These are phyloP conservation scores for Drosophila erecta DNA, from an alignment of 1,140 invertebrate species.

Conservation along the genomic window DNA sequence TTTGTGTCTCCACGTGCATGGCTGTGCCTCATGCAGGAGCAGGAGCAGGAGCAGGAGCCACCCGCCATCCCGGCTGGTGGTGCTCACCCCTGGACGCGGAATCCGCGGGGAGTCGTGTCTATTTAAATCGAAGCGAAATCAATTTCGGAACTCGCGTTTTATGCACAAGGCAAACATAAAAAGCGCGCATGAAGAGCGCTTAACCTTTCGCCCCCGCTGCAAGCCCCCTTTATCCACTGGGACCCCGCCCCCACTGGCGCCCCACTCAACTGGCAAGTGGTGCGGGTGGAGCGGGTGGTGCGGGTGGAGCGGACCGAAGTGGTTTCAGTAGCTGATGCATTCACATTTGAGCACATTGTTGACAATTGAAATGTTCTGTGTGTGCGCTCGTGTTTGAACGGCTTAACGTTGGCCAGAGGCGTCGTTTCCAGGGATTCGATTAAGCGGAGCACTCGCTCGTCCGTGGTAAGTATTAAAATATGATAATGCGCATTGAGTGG, in stretches of 20 bases:
- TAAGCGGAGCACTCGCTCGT: background rate
- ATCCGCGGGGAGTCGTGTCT: conserved; percentile 53
- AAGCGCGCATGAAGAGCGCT: conserved; percentile 71
- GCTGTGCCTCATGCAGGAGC: conserved; percentile 19
- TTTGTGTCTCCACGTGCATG: conserved; percentile 20
- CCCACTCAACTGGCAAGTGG: background rate
- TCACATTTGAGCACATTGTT: conserved; percentile 67
- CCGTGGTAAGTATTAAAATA: background rate
- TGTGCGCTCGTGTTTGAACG: conserved; percentile 53
- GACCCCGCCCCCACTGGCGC: background rate
- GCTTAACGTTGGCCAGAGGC: conserved; percentile 16
- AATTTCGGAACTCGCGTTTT: conserved; percentile 75
- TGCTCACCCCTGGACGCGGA: background rate
- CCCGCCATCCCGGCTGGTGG: background rate
- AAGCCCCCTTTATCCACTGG: too few relatives aligned
- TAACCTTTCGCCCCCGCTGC: conserved; percentile 5
- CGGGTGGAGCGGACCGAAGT: background rate
- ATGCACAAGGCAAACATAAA: conserved; percentile 75
- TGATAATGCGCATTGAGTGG: too few relatives aligned
- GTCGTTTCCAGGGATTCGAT: conserved; percentile 1
- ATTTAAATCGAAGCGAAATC: conserved; percentile 79
- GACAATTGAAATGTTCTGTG: conserved; percentile 70
- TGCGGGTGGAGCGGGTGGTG: background rate
- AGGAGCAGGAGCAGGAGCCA: background rate
- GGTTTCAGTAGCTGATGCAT: conserved; percentile 69